phyloP scores from a whole-genome alignment of 23 tunicate species.

The Phallusia fumigata region DNA sequence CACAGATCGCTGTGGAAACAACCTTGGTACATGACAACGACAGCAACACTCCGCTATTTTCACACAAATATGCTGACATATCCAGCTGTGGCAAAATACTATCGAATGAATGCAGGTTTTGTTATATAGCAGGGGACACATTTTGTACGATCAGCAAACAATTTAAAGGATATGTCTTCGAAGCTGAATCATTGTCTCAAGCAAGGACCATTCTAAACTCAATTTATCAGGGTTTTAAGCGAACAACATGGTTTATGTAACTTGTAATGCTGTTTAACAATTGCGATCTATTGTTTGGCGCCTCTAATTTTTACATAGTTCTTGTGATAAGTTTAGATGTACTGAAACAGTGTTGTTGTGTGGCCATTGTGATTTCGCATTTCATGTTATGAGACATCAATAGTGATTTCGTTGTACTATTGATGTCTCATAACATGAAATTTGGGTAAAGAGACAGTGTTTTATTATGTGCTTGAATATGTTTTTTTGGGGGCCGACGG shows the following conservation, averaged over 20 bases:
- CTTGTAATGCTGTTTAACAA: no score
- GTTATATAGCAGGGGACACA: constrained; percentile 89
- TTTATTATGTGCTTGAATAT: no score
- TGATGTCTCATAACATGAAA: no score
- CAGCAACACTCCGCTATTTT: constrained; percentile 28
- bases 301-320: no score
- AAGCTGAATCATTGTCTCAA: constrained; percentile 54
- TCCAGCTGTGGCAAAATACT: constrained; percentile 85
- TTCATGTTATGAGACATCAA: no score
- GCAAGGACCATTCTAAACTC: constrained; percentile 63
- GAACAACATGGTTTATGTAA: constrained; percentile 91
- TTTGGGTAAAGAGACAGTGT: no score
- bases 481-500: no score
- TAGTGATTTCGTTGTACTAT: no score
- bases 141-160: constrained; percentile 85
- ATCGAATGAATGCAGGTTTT: constrained; percentile 65
- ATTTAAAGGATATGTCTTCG: constrained; percentile 78
- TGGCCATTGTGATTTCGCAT: no score
- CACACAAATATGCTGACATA: constrained; percentile 87
- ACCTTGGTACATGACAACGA: constrained; percentile 13
- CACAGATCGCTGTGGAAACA: constrained; percentile 64
- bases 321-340: no score
- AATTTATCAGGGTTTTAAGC: constrained; percentile 85
- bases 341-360: no score
- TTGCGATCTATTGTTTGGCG: no score